These are phyloP conservation scores for Myrmecobius fasciatus DNA, from an alignment of 2,113 vertebrate genomes.

Conservation along the genomic window DNA sequence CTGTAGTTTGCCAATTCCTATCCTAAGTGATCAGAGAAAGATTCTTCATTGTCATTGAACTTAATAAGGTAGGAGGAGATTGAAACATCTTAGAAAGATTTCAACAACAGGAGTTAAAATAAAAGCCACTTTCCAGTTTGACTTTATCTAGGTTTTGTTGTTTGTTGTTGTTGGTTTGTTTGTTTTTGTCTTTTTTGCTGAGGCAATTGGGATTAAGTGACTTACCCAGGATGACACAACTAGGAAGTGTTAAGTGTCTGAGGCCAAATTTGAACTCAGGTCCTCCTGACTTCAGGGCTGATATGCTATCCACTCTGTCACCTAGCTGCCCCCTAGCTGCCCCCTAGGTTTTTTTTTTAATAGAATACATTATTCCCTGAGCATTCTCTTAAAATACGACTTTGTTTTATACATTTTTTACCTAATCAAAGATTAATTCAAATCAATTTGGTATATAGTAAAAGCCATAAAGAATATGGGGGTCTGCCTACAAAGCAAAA, in stretches of 20 bases:
- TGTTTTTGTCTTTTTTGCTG: too few relatives aligned
- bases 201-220: too few relatives aligned
- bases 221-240: too few relatives aligned
- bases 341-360: neutral
- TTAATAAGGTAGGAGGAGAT: neutral
- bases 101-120: neutral
- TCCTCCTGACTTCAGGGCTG: too few relatives aligned
- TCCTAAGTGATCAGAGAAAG: neutral
- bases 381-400: neutral
- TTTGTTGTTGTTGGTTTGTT: too few relatives aligned
- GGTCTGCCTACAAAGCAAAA: neutral
- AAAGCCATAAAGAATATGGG: neutral
- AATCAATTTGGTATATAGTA: neutral
- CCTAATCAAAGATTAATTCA: neutral
- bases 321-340: too few relatives aligned
- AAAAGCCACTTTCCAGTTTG: neutral
- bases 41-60: neutral
- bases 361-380: neutral
- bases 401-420: neutral
- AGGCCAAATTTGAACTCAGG: too few relatives aligned
- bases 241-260: too few relatives aligned
- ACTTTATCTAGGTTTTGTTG: neutral
- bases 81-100: neutral
- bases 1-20: neutral
- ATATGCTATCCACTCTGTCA: too few relatives aligned